These are phyloP conservation scores for Cephalopholis sonnerati DNA, from an alignment of 2,113 vertebrate species.

Conservation along the genomic window DNA sequence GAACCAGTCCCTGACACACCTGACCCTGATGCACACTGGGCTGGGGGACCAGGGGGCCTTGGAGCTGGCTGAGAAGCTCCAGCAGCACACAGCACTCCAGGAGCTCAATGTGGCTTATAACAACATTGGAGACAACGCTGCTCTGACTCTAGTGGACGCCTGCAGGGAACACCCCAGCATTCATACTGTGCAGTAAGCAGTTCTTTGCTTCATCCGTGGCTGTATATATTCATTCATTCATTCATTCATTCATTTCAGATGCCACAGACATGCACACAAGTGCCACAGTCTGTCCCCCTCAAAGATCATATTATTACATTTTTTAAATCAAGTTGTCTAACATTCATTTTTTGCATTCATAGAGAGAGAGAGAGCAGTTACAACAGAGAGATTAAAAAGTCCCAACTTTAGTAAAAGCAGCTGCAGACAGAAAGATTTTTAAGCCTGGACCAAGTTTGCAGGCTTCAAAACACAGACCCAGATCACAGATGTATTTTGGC, in stretches of 20 bases:
- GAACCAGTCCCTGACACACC: slow-evolving; percentile 87
- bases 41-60: slow-evolving; percentile 87
- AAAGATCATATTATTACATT: not conserved
- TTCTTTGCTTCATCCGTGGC: not conserved
- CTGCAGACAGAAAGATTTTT: no score
- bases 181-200: slow-evolving; percentile 57
- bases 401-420: no score
- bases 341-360: not conserved
- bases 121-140: slow-evolving; percentile 88
- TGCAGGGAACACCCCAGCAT: slow-evolving; percentile 86
- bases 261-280: not conserved
- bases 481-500: no score
- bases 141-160: slow-evolving; percentile 89
- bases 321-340: not conserved
- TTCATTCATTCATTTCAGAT: no score
- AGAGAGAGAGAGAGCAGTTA: not conserved
- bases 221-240: not conserved
- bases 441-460: no score
- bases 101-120: slow-evolving; percentile 97
- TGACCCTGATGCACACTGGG: slow-evolving; percentile 92
- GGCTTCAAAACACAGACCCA: no score
- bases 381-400: no score
- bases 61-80: slow-evolving; percentile 85
- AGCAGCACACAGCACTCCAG: slow-evolving; percentile 84
- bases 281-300: not conserved